Evolutionary conservation across 2,797 vertebrate genomes (phyloP), one percentile per base, ranked within the genome.

Genomic region (Anabas testudineus): DNA sequence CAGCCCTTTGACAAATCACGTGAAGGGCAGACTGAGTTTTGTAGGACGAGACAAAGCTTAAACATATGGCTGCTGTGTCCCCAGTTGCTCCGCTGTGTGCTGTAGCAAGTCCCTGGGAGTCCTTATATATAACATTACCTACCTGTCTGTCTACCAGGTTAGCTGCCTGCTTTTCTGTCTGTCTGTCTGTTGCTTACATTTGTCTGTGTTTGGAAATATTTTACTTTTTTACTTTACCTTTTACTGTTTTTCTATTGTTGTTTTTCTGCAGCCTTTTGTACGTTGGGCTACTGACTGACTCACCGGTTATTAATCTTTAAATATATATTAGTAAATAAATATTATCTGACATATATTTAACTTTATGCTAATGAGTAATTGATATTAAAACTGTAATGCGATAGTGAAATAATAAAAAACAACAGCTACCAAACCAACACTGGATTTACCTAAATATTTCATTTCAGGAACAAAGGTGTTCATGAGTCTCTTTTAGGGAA

Each of bases 11-110:
- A 96, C 95, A 95, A 95, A 95, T 96, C 95, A 94, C 92, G 91
- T 95, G 96, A 98, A 99, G 97, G 97, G 94, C 97, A 96, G 94
- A 92, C 94, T 94, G 96, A 97, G 88, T 96, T 98, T 97, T 96
- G 97, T 97, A 98, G 97, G 97, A 97, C 96, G 93, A 96, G 95
- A 96, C 96, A 95, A 95, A 96, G 97, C 97, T 95, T 94, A 94
- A 94, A 95, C 97, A 98, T 99, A 97, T 98, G 97, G 96, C 94
- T 74, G 86, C 83, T 41, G 83, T 90, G 90, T 96, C 95, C 97
- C 95, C 80, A 94, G 96, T 96, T 96, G 94, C 93, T 84, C 84
- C 14, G 69, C 83, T 46, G 83, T 74, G 76, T 68, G 85, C 79
- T 69, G 77, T 57, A 74, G 67, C 67, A 67, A 62, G 78, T 86